Evolutionary conservation across 2,113 vertebrate species (phyloP).

Genomic region (Aleadryas rufinucha): DNA sequence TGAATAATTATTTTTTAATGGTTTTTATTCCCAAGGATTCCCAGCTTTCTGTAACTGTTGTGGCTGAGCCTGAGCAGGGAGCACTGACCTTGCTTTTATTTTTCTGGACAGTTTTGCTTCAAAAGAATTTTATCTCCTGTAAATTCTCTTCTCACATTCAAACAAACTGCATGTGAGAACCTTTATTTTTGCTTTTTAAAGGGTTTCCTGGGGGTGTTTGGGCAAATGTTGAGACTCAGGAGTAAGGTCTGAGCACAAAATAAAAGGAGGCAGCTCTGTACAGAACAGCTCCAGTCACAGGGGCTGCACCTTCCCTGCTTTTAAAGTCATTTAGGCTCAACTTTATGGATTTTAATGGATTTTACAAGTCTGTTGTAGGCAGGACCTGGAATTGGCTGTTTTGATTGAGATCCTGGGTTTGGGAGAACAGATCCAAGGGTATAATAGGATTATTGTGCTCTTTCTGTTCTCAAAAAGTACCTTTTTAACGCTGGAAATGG

Average conservation of each 20-base stretch:
- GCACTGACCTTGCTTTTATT: background rate
- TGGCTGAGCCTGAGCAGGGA: background rate
- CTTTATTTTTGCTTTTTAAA: background rate
- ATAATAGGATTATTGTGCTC: background rate
- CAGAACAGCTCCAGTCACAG: background rate
- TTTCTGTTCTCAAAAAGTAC: background rate
- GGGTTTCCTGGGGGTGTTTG: background rate
- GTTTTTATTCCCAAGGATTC: background rate
- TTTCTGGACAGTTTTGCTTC: background rate
- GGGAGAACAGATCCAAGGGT: background rate
- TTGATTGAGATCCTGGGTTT: background rate
- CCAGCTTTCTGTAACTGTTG: background rate
- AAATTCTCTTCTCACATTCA: background rate
- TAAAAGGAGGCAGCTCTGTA: background rate
- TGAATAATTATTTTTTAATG: background rate
- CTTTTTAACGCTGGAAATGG: background rate
- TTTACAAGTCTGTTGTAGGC: background rate
- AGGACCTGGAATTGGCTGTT: background rate
- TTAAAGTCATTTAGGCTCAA: background rate
- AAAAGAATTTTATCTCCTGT: background rate
- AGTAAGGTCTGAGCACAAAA: background rate
- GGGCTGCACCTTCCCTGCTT: background rate
- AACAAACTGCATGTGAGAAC: background rate
- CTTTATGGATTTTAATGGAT: background rate
- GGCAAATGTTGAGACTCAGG: background rate